Conservation (phyloP, 35 echinoderm and acorn worm species). For the Diadema setosum region DNA sequence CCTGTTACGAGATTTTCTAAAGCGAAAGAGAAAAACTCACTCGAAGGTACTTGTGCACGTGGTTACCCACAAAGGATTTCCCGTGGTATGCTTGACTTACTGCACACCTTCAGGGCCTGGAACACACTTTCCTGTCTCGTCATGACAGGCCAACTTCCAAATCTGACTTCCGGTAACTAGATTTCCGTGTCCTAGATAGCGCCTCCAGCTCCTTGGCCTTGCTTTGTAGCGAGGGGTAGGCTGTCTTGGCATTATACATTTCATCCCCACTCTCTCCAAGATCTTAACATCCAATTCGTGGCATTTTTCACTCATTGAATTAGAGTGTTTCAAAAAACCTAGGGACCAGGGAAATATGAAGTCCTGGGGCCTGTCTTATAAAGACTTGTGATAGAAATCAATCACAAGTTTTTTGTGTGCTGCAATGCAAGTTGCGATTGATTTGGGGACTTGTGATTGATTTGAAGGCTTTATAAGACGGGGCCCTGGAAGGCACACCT, state of each 20-base stretch:
- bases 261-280: no score
- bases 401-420: no score
- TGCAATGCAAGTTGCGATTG: no score
- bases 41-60: slow-evolving; percentile 57
- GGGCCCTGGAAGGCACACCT: slow-evolving; percentile 12
- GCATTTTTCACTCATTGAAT: background rate
- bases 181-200: background rate
- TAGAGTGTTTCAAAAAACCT: slow-evolving; percentile 7
- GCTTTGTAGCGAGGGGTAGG: no score
- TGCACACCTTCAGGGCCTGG: slow-evolving; percentile 15
- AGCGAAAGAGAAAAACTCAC: slow-evolving; percentile 15
- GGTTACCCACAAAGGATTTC: slow-evolving; percentile 62
- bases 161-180: background rate
- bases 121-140: slow-evolving; percentile 20
- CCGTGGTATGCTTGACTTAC: slow-evolving; percentile 61
- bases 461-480: no score
- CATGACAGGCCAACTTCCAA: slow-evolving; percentile 2
- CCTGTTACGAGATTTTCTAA: no score
- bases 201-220: no score
- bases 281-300: background rate
- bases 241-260: no score
- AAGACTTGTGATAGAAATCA: no score
- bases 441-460: no score
- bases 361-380: no score
- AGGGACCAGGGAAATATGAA: background rate